Evolutionary conservation across 2,113 vertebrate genomes (phyloP), one percentile per base, ranked within the genome.

Genomic region (Elgaria multicarinata): DNA sequence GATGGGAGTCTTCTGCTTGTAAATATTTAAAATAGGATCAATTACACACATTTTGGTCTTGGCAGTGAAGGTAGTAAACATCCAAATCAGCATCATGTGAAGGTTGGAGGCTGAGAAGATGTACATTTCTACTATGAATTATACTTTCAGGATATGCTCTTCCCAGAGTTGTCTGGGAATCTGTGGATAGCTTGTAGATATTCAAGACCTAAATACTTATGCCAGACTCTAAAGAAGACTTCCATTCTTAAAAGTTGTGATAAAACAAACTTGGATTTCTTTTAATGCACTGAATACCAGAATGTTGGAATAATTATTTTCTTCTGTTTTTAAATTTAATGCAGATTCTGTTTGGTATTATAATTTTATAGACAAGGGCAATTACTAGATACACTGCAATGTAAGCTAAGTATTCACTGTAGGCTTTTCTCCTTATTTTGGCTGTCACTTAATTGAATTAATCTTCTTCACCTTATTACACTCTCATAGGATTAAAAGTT

Each of bases 1-100:
- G 96, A n/a, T n/a, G 96, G 94, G 94, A 83, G 94, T 77, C 94
- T 96, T 96, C 96, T 96, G 92, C 94, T 94, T 97, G 95, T 97
- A 97, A 96, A 97, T 97, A 97, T 93, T 95, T 95, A 94, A 96
- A 94, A 92, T 85, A 92, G 92, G 94, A 93, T 94, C 92, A 94
- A 94, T 94, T 96, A 94, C 95, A 92, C 93, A 85, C 95, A 96
- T 94, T 93, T 92, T 92, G 66, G 6, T 92, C 85, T 84, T 92
- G 88, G 36, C 90, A 89, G 93, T 87, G 78, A 91, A 86, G 85
- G 67, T 89, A 91, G 71, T 77, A 44, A 91, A 46, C 82, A 91
- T 91, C 84, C 84, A 83, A 69, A 44, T 85, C 78, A 92, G 46
- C 72, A 92, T 86, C 31, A 69, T 74, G 39, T 89, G 67, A 18